Evolutionary conservation across 2,888 invertebrate genomes (phyloP).

Genomic region (Uropetala carovei): DNA sequence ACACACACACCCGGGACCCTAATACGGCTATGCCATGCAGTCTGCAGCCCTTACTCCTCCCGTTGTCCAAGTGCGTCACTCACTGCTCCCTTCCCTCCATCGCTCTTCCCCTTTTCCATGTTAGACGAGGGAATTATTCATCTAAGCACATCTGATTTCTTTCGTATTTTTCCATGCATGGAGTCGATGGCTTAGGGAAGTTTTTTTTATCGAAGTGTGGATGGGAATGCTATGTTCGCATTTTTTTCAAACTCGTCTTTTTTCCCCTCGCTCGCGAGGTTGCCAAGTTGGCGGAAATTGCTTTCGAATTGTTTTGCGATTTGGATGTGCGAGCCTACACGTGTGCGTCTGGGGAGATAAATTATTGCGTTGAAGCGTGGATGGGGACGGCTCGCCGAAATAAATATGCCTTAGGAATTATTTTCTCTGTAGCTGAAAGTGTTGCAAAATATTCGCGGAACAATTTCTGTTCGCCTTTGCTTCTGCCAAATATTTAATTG

Average conservation of each 20-base stretch:
- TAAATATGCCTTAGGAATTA: neutral
- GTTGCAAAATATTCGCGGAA: neutral
- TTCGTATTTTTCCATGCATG: neutral
- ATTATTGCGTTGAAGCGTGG: neutral
- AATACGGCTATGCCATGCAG: neutral
- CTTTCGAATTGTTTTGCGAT: slow-evolving; percentile 27
- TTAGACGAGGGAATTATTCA: neutral
- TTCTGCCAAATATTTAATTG: too few relatives aligned
- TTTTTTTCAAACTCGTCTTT: neutral
- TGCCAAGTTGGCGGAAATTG: slow-evolving; percentile 11
- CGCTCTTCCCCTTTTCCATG: neutral
- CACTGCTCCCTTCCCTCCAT: neutral
- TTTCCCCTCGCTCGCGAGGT: neutral
- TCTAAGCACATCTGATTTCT: neutral
- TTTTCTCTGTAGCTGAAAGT: neutral
- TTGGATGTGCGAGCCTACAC: neutral
- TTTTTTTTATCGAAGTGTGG: neutral
- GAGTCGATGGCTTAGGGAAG: neutral
- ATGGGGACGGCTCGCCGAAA: neutral
- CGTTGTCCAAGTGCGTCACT: slow-evolving; percentile 3
- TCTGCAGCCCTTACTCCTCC: neutral
- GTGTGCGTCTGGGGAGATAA: slow-evolving; percentile 18
- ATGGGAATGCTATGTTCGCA: neutral
- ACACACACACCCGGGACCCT: neutral
- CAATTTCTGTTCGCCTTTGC: too few relatives aligned